Evolutionary conservation across 2,888 invertebrate genomes (phyloP), one percentile per base, ranked within the genome.

Genomic region (Heliconius cydno): DNA sequence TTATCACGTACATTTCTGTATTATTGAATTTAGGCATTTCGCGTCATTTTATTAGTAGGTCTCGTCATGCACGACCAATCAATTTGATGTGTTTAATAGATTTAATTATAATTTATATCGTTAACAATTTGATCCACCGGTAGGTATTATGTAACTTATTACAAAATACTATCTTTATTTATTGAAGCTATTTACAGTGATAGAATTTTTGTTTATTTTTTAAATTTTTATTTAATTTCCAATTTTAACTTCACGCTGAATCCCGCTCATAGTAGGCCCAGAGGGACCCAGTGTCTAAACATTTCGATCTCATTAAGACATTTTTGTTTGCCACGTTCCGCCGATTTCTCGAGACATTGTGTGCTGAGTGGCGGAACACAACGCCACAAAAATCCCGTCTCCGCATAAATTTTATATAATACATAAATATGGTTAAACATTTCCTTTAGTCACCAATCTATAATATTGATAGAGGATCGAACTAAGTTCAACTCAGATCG

Each of bases 391-490:
- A 46, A 46, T 46, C 15, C 46, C 46, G 15, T 1, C 4, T 46
- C 15, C 46, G 46, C 15, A 4, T 15, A 15, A 13, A 46, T 19
- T 46, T 19, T 46, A 19, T 46, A 15, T 46, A 15, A 46, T 46
- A 46, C 15, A n/a, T 19, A 34, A 25, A 25, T 10, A 38, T 46
- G 52, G n/a, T 41, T 5, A 30, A 65, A 46, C 63, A 60, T 70
- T 52, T 34, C 41, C 5, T 38, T 79, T 70, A 74, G 68, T 46
- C 25, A 34, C 46, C 34, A 73, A 38, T 84, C 87, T 88, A 87
- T 83, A 87, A 87, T 88, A 88, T 88, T 88, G 90, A 88, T 90
- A 90, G 89, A 89, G 88, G 85, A 92, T 92, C 92, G 88, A 92
- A 89, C 90, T 82, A 92, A 89, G 92, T 88, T 90, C 91, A 87